Evolutionary conservation across 1,140 invertebrate species (phyloP), one percentile per base, ranked within the genome.

Genomic region (Metopolophium dirhodum): DNA sequence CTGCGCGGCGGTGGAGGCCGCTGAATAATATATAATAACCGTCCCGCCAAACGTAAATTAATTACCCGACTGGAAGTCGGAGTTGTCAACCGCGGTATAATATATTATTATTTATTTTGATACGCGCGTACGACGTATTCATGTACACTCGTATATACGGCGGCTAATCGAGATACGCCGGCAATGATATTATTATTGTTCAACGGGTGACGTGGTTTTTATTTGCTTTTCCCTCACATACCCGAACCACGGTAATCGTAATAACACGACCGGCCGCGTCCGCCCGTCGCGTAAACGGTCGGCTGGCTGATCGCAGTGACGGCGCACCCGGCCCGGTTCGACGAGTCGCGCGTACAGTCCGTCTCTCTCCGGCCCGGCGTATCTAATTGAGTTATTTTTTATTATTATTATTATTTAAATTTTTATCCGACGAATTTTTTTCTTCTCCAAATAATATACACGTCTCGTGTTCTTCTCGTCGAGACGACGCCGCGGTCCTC

Each of bases 251-350:
- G 83, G 37, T 37, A 54, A 89, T 54, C 87, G 87, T 89, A 89
- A 89, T 49, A 89, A 89, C 87, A 89, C 87, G n/a, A 35, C 47
- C 49, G 45, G 47, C 87, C 47, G 30, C 37, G 47, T 89, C 49
- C 47, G 47, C 68, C 37, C 68, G 20, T 91, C 90, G 61, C 8
- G 20, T 91, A 82, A 91, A 82, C 90, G 90, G 90, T 91, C 68
- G 26, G 68, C 49, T 82, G 90, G 45, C 54, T 91, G 61, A 91
- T 91, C 54, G 90, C 90, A 82, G 7, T 82, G 61, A 91, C 90
- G 90, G 45, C 68, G 45, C 90, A 91, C 90, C 90, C 68, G 90
- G 45, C 61, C 18, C 26, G 45, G 7, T 68, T n/a, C 90, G 37
- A 30, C 88, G 88, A 37, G 54, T 51, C 20, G 9, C 49, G 87